These are phyloP conservation scores for Helicoverpa zea DNA, from an alignment of 1,140 invertebrate genomes.

Conservation along the genomic window DNA sequence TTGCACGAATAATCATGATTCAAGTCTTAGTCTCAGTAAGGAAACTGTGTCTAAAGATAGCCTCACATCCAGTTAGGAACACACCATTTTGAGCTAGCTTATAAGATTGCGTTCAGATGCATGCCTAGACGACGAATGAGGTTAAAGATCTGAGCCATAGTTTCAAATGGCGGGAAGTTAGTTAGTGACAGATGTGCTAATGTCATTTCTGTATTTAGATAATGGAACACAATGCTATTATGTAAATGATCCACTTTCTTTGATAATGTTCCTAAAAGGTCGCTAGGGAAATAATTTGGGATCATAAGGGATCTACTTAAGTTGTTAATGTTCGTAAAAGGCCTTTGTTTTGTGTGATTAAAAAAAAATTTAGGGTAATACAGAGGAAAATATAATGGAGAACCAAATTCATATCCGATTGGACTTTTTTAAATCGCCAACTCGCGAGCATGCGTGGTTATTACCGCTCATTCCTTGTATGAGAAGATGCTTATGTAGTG, in stretches of 20 bases:
- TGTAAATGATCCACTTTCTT: background rate
- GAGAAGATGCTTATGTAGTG: too few species aligned
- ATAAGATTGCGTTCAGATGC: slow-evolving; percentile 9
- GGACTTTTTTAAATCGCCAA: too few species aligned
- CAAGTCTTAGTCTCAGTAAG: slow-evolving; percentile 1
- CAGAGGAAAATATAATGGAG: too few species aligned
- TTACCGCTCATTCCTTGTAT: too few species aligned
- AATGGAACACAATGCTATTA: background rate
- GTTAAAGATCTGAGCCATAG: background rate
- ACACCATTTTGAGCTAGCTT: slow-evolving; percentile 14
- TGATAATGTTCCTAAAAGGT: background rate
- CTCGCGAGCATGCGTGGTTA: too few species aligned
- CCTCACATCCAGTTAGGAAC: slow-evolving; percentile 8
- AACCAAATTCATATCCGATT: too few species aligned
- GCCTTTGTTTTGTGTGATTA: too few species aligned
- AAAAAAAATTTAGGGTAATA: too few species aligned
- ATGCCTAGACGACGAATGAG: slow-evolving; percentile 10
- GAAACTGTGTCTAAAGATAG: slow-evolving; percentile 21
- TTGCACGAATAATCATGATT: background rate
- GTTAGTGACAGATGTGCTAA: background rate
- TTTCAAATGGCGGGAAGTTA: background rate
- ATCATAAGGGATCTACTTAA: too few species aligned
- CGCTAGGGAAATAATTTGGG: too few species aligned
- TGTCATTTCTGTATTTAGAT: too few species aligned
- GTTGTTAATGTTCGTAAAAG: too few species aligned